A percentile compares a stretch with the other conserved stretches of the same genome.
Conservation (phyloP, 2,888 invertebrate genomes). For the Biston stratarius region DNA sequence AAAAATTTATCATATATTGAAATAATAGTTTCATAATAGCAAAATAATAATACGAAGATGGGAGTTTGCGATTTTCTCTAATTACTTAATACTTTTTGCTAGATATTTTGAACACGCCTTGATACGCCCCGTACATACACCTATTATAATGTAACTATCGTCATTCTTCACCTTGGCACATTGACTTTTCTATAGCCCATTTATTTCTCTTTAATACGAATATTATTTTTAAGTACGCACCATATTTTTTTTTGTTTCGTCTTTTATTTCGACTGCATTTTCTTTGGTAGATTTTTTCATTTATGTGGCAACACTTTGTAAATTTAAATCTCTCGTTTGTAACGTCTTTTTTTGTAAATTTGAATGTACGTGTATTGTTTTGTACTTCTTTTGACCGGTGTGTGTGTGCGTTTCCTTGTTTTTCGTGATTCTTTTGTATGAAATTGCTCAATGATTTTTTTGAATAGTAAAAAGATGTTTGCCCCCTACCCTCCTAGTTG, state of each 20-base stretch:
- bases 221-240: constrained; percentile 52
- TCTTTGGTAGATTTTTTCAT: constrained; percentile 55
- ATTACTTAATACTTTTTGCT: constrained; percentile 47
- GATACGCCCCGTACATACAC: constrained; percentile 58
- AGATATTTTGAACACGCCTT: constrained; percentile 65
- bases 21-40: constrained; percentile 64
- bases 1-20: constrained; percentile 51
- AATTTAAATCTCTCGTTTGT: constrained; percentile 45
- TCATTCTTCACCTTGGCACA: constrained; percentile 58
- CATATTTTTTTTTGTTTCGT: constrained; percentile 58
- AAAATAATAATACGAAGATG: constrained; percentile 50
- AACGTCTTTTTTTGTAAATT: constrained; percentile 51
- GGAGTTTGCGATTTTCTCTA: constrained; percentile 60
- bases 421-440: constrained; percentile 72
- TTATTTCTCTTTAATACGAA: constrained; percentile 50
- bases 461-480: constrained; percentile 65
- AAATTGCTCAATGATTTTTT: constrained; percentile 81
- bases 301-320: constrained; percentile 54
- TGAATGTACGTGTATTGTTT: constrained; percentile 40
- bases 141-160: constrained; percentile 49
- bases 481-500: constrained; percentile 75
- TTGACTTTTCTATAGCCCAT: constrained; percentile 51
- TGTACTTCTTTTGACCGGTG: constrained; percentile 49
- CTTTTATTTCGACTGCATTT: constrained; percentile 57
- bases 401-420: constrained; percentile 65